phyloP scores from a whole-genome alignment of 2,888 invertebrate genomes.

The Tricholauxania praeusta region DNA sequence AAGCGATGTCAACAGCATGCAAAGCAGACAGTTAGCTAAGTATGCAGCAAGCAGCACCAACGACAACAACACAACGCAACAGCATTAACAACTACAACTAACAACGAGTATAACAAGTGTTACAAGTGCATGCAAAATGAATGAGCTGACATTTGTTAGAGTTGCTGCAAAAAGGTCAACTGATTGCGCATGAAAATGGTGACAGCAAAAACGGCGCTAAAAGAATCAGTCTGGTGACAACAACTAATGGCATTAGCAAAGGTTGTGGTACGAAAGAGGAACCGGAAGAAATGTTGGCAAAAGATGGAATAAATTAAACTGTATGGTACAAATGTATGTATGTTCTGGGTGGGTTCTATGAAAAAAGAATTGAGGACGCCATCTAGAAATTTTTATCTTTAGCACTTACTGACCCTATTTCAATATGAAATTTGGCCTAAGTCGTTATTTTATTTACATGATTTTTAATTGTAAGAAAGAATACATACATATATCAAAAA shows the following conservation, averaged over 20 bases:
- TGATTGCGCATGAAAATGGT: slow-evolving; percentile 10
- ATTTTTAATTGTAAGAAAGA: no score
- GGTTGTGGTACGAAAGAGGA: background rate
- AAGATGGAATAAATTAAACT: background rate
- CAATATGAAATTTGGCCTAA: no score
- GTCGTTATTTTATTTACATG: no score
- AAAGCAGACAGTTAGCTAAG: slow-evolving; percentile 15
- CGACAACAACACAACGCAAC: slow-evolving; percentile 14
- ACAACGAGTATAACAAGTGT: background rate
- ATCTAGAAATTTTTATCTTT: no score
- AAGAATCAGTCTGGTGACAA: background rate
- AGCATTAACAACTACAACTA: slow-evolving; percentile 14
- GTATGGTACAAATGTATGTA: no score
- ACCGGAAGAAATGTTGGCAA: slow-evolving; percentile 4
- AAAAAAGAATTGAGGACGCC: no score
- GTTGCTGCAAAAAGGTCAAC: slow-evolving; percentile 26
- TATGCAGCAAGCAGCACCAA: slow-evolving; percentile 1
- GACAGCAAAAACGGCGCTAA: background rate
- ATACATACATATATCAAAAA: no score
- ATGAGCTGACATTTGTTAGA: slow-evolving; percentile 41
- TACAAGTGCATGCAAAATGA: slow-evolving; percentile 33
- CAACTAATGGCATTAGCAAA: no score
- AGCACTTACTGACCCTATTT: no score
- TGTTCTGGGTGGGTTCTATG: no score
- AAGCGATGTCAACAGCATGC: slow-evolving; percentile 39